A percentile compares a stretch with the other conserved stretches of the same genome.
These are phyloP conservation scores for Glaucomys volans DNA, from an alignment of 2,113 vertebrate genomes.

Conservation along the genomic window DNA sequence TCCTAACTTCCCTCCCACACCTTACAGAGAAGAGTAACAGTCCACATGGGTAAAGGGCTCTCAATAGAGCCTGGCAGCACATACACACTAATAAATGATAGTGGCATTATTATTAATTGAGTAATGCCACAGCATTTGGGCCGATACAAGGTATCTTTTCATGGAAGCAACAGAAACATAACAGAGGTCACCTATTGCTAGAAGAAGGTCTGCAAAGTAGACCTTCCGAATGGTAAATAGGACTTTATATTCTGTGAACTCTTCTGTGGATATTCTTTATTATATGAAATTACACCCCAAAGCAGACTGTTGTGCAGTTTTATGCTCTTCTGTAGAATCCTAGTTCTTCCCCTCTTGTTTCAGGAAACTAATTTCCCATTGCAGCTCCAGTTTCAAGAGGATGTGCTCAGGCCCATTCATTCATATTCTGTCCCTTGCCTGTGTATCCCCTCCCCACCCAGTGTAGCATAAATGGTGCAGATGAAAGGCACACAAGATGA, in stretches of 20 bases:
- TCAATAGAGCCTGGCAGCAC: background rate
- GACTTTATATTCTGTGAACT: background rate
- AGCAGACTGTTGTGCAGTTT: background rate
- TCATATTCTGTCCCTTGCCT: background rate
- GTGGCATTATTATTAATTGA: background rate
- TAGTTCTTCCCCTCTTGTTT: background rate
- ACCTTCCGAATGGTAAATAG: background rate
- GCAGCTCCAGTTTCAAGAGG: background rate
- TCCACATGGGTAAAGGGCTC: background rate
- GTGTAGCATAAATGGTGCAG: background rate
- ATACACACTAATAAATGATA: background rate
- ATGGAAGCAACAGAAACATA: background rate
- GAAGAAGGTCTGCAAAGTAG: background rate
- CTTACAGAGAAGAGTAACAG: background rate
- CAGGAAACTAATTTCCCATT: background rate
- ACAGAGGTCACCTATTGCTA: background rate
- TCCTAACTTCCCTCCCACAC: too few species aligned
- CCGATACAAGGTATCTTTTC: background rate
- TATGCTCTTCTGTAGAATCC: background rate
- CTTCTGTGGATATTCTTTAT: background rate
- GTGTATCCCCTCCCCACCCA: rapidly evolving
- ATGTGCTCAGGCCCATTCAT: background rate
- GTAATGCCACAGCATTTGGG: background rate
- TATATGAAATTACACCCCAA: background rate
- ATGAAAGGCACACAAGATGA: background rate